Evolutionary conservation across 1,140 invertebrate species (phyloP).

Genomic region (Drosophila punjabiensis): DNA sequence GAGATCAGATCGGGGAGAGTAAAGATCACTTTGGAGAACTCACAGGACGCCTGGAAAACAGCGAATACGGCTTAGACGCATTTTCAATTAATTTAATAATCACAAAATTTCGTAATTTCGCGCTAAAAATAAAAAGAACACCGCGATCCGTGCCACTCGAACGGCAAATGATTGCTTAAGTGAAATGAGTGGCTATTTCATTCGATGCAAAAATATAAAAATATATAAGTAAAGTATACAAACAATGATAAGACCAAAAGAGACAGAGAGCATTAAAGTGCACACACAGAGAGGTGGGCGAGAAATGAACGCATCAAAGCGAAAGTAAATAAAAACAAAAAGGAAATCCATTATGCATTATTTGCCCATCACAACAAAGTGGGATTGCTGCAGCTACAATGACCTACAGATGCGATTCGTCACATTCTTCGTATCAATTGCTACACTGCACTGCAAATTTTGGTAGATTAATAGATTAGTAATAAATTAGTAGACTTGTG

Average conservation of each 20-base stretch:
- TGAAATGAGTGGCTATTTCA: conserved; percentile 29
- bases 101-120: conserved; percentile 45
- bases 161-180: conserved; percentile 32
- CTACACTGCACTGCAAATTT: background rate
- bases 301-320: conserved; percentile 9
- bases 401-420: conserved; percentile 22
- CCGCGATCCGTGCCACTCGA: conserved; percentile 11
- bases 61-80: conserved; percentile 48
- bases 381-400: background rate
- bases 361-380: conserved; percentile 40
- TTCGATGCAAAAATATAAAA: conserved; percentile 41
- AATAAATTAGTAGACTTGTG: too few relatives aligned
- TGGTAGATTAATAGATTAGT: background rate
- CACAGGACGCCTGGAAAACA: conserved; percentile 53
- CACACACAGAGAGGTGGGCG: conserved; percentile 2
- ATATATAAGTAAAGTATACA: conserved; percentile 33
- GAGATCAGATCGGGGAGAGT: conserved; percentile 15
- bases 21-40: conserved; percentile 25
- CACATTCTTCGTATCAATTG: background rate
- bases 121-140: conserved; percentile 37
- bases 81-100: conserved; percentile 37
- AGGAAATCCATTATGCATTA: conserved; percentile 28
- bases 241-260: conserved; percentile 47
- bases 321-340: conserved; percentile 24
- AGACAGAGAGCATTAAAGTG: conserved; percentile 28